Percentiles rank a stretch among this genome's conserved stretches.
phyloP scores from a whole-genome alignment of 2,113 vertebrate species.

The Phalacrocorax carbo region DNA sequence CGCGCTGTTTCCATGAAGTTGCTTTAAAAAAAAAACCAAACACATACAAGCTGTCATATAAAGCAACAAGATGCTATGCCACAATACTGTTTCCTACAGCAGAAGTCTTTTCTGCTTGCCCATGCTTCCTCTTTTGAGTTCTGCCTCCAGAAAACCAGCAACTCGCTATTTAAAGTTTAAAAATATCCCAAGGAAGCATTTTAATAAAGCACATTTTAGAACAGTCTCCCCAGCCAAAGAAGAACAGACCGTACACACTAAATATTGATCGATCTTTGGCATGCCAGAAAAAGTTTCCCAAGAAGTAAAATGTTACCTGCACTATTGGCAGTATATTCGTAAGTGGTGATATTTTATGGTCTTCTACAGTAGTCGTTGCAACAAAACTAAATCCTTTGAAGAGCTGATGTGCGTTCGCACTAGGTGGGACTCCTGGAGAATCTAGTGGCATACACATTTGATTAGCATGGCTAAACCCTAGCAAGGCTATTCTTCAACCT shows the following conservation, averaged over 20 bases:
- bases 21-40: slow-evolving; percentile 53
- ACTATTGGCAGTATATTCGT: slow-evolving; percentile 90
- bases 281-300: not conserved
- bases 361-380: slow-evolving; percentile 87
- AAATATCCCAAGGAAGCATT: not conserved
- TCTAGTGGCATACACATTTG: slow-evolving; percentile 74
- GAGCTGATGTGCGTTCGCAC: slow-evolving; percentile 96
- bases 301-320: slow-evolving; percentile 78
- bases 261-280: not conserved
- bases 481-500: not conserved
- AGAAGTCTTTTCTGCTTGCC: not conserved
- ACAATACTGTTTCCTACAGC: not conserved
- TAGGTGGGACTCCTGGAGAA: slow-evolving; percentile 96
- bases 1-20: slow-evolving; percentile 87
- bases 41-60: not conserved
- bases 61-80: not conserved
- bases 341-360: slow-evolving; percentile 87
- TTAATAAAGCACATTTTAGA: not conserved
- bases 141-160: not conserved
- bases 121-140: not conserved
- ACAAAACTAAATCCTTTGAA: slow-evolving; percentile 99
- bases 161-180: not conserved
- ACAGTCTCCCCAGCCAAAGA: not conserved
- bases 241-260: not conserved
- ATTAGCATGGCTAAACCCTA: not conserved